Evolutionary conservation across 2,797 vertebrate species (phyloP).

Genomic region (Fratercula arctica): DNA sequence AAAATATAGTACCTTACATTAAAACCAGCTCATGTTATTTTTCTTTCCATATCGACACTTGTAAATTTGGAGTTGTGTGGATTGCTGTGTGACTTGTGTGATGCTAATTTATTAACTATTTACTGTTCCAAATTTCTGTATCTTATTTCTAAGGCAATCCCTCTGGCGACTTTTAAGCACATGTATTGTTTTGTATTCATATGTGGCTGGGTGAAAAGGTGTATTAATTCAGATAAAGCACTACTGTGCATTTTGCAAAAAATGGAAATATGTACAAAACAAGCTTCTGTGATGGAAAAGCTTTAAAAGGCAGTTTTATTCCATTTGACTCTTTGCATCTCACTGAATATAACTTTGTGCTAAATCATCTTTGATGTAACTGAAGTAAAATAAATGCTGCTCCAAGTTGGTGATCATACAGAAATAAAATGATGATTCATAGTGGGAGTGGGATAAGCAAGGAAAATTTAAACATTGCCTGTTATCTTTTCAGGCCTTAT

Average conservation of each 20-base stretch:
- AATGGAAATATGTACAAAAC: background rate
- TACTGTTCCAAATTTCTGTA: background rate
- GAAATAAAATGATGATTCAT: constrained; percentile 44
- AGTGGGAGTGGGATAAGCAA: background rate
- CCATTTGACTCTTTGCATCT: background rate
- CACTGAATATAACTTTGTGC: background rate
- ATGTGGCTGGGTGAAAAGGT: background rate
- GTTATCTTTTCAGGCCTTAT: background rate
- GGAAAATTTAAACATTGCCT: background rate
- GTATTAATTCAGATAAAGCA: background rate
- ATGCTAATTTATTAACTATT: background rate
- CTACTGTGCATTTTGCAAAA: background rate
- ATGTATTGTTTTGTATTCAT: background rate
- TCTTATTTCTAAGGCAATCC: background rate
- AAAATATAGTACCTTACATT: background rate
- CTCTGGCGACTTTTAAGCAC: background rate
- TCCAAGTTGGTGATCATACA: background rate
- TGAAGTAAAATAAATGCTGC: background rate
- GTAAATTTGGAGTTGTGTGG: background rate
- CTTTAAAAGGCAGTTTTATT: background rate
- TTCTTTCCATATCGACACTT: background rate
- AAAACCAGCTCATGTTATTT: background rate
- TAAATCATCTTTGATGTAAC: background rate
- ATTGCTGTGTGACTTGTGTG: background rate
- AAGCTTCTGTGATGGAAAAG: background rate